Conservation (phyloP, 2,113 vertebrate species). For the Pipra filicauda region DNA sequence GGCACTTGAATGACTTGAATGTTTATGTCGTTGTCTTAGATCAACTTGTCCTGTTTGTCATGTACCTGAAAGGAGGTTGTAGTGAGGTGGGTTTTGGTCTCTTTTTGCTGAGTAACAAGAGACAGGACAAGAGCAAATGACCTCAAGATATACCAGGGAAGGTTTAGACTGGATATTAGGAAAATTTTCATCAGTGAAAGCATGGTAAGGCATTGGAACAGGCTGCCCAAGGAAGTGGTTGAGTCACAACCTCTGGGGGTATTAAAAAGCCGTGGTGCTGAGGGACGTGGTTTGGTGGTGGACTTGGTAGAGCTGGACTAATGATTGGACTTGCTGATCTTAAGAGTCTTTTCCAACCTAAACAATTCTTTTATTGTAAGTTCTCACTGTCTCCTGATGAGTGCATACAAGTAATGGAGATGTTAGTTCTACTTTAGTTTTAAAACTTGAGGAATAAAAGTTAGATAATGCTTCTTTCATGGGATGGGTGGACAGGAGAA, state of each 20-base stretch:
- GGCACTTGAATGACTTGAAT: background rate
- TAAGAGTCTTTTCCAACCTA: background rate
- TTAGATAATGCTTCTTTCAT: background rate
- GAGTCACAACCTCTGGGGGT: background rate
- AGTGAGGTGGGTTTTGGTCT: no score
- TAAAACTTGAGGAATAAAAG: background rate
- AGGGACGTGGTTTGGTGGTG: background rate
- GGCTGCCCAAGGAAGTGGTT: background rate
- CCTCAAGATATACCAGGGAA: background rate
- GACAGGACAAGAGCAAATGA: background rate
- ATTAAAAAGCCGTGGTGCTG: background rate
- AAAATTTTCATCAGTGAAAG: background rate
- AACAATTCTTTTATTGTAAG: background rate
- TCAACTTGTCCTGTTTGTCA: background rate
- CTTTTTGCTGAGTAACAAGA: background rate
- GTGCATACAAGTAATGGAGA: accelerated
- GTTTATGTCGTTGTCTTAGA: background rate
- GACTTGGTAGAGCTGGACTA: background rate
- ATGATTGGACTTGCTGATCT: background rate
- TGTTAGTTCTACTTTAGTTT: background rate
- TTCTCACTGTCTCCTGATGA: background rate
- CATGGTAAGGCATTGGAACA: background rate
- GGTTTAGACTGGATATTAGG: background rate
- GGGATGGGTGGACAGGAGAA: background rate
- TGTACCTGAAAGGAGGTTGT: background rate